Base-by-base conservation (phyloP, 1,140 invertebrate species). In the Colletes gigas region DNA sequence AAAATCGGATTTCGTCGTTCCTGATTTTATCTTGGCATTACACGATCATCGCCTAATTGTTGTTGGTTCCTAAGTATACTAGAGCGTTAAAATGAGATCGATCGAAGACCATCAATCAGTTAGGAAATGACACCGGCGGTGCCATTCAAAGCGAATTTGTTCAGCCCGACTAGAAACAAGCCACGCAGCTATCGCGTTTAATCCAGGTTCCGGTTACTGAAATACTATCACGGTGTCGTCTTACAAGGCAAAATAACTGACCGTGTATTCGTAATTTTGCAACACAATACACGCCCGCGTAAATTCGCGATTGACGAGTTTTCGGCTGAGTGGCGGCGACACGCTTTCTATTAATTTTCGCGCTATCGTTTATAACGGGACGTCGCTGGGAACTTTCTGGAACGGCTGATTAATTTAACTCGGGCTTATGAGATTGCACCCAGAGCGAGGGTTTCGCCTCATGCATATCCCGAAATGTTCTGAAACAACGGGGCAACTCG, bases 401-500 rank as follows among this genome's bases (percentile, higher is more conserved):
- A 39, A 72, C 69, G 17, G n/a, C 50, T 72, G 76, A 78, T 78
- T 78, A 78, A 78, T 78, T 78, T 63, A 78, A 72, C 76, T 72
- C 19, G 50, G 14, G 77, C 60, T 78, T 50, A 47, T 65, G 69
- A 65, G 71, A 78, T 73, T 73, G 59, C 60, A 65, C 60, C 69
- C 59, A 30, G 19, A 65, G 59, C 69, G 69, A n/a, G 69, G 39
- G 54, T 63, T 66, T 8, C 50, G 50, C 8, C 47, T 65, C 69
- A 41, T 50, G 47, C 59, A 15, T 19, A 62, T 41, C 7, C 68
- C 39, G 60, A 19, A 72, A 80, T 67, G 54, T 83, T 50, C 8
- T 17, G 44, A 15, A 67, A 80, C 59, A 67, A 67, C 44, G 17
- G 41, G 39, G 41, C 44, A 50, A 19, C 41, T 44, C 6, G 4